These are phyloP conservation scores for Ditylenchus weischeri DNA, from an alignment of 2,888 invertebrate species.

Conservation along the genomic window DNA sequence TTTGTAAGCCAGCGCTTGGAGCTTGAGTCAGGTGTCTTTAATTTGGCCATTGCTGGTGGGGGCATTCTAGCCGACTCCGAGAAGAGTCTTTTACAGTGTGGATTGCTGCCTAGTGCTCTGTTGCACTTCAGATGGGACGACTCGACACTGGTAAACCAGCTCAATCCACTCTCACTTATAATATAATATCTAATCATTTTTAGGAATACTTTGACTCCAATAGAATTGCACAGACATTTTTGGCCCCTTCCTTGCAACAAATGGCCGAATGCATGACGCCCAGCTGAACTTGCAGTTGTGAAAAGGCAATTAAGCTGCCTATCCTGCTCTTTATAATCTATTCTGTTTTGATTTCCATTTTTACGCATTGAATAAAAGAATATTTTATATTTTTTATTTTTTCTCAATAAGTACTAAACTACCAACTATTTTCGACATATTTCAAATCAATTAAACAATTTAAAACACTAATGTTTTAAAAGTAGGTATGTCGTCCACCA, in stretches of 20 bases:
- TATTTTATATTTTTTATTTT: background rate
- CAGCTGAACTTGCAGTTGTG: background rate
- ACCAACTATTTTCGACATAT: too few relatives aligned
- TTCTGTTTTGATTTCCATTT: background rate
- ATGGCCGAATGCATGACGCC: conserved; percentile 22
- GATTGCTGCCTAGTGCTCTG: conserved; percentile 78
- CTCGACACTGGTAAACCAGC: conserved; percentile 26
- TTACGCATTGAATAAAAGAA: background rate
- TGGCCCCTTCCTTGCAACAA: conserved; percentile 5
- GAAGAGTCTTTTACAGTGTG: conserved; percentile 73
- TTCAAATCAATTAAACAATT: too few relatives aligned
- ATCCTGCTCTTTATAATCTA: too few relatives aligned
- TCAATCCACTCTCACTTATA: background rate
- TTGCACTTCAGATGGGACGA: conserved; percentile 72
- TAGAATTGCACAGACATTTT: background rate
- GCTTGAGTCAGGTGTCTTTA: conserved; percentile 31
- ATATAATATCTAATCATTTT: background rate
- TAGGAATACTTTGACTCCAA: conserved; percentile 7
- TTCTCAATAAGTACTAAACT: too few relatives aligned
- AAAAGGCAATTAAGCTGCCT: background rate
- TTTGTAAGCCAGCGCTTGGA: conserved; percentile 37
- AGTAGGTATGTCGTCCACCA: too few relatives aligned
- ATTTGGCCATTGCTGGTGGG: conserved; percentile 34
- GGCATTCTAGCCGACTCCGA: conserved; percentile 65
- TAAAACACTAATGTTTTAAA: too few relatives aligned